phyloP scores from a whole-genome alignment of 1,140 invertebrate genomes.

The Fopius arisanus region DNA sequence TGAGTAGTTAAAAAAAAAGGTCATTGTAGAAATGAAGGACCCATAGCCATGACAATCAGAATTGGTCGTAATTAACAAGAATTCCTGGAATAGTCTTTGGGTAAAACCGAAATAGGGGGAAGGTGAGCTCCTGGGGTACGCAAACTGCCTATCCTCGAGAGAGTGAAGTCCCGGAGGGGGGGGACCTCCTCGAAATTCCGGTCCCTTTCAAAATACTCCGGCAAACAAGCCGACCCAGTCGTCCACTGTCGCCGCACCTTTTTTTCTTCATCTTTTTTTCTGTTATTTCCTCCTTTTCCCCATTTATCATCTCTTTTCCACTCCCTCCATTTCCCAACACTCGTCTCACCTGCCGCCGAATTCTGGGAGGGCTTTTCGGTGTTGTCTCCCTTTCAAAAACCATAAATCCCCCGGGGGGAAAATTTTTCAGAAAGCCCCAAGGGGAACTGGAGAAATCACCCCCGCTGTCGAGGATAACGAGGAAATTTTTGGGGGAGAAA shows the following conservation, averaged over 20 bases:
- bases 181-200: slow-evolving; percentile 34
- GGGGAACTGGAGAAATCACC: not conserved
- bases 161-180: slow-evolving; percentile 3
- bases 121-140: slow-evolving; percentile 33
- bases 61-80: slow-evolving; percentile 31
- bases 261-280: slow-evolving; percentile 15
- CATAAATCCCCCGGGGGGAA: slow-evolving; percentile 9
- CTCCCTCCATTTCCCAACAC: not conserved
- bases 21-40: not conserved
- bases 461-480: not conserved
- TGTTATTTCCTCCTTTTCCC: slow-evolving; percentile 11
- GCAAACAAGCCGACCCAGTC: slow-evolving; percentile 35
- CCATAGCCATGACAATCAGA: slow-evolving; percentile 17
- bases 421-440: not conserved
- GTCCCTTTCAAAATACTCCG: slow-evolving; percentile 38
- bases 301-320: not conserved
- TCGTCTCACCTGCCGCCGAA: not conserved
- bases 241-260: slow-evolving; percentile 29
- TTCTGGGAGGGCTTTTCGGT: not conserved
- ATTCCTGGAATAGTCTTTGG: slow-evolving; percentile 29
- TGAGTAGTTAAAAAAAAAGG: not conserved
- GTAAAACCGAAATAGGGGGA: slow-evolving; percentile 2
- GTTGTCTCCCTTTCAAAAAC: slow-evolving; percentile 18
- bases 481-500: not conserved
- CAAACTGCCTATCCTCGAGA: slow-evolving; percentile 16